These are phyloP conservation scores for Mylabris sibirica DNA, from an alignment of 2,888 invertebrate species.

Conservation along the genomic window DNA sequence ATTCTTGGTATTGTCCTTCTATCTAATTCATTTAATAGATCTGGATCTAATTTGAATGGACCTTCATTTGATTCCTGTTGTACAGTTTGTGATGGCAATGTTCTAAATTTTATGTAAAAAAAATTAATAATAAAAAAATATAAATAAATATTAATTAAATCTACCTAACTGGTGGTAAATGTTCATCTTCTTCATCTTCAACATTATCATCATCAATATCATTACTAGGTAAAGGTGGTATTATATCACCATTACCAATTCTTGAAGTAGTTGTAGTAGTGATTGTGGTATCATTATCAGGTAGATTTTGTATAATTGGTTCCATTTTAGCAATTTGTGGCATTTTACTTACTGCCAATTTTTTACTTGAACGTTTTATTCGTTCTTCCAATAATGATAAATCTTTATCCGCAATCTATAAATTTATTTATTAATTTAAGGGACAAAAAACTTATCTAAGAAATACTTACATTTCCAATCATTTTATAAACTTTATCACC, in stretches of 20 bases:
- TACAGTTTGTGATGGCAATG: slow-evolving; percentile 58
- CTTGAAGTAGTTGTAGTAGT: neutral
- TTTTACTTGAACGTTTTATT: slow-evolving; percentile 88
- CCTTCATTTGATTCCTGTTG: slow-evolving; percentile 64
- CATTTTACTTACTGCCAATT: neutral
- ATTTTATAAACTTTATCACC: slow-evolving; percentile 92
- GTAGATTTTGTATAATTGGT: slow-evolving; percentile 14
- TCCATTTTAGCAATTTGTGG: slow-evolving; percentile 13
- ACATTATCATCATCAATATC: slow-evolving; percentile 50
- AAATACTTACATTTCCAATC: slow-evolving; percentile 78
- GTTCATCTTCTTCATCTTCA: slow-evolving; percentile 50
- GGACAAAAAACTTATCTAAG: neutral
- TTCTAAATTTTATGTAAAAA: slow-evolving; percentile 36
- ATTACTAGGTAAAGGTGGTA: slow-evolving; percentile 1
- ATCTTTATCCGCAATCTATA: slow-evolving; percentile 79
- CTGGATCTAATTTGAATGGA: slow-evolving; percentile 80
- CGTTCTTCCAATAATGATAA: slow-evolving; percentile 93
- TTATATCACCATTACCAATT: neutral
- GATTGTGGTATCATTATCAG: slow-evolving; percentile 3
- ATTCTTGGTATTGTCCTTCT: slow-evolving; percentile 49
- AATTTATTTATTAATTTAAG: slow-evolving; percentile 60
- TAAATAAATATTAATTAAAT: slow-evolving; percentile 31
- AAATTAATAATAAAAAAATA: neutral
- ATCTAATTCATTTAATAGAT: slow-evolving; percentile 75
- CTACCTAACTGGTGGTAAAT: slow-evolving; percentile 41